Base-by-base conservation (phyloP, 2,888 invertebrate species). In the Pseudeuparius sepicola region DNA sequence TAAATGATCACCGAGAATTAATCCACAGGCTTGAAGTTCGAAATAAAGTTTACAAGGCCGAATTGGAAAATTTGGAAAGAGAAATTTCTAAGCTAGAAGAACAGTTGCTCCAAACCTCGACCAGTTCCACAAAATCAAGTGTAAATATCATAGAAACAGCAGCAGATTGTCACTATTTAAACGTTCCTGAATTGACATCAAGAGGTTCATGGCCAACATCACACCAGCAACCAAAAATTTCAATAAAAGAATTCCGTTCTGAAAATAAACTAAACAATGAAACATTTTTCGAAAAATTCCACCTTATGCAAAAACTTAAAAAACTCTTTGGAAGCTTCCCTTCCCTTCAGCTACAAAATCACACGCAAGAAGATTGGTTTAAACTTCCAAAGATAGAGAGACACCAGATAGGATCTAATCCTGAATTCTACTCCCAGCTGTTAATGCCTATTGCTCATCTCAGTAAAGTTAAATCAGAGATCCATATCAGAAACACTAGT, bases 11-110 rank as follows among this genome's bases (percentile, higher is more conserved):
- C 30, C 71, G 78, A 47, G 92, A 92, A 53, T 62, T 85, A 10
- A 78, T 83, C 52, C 87, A 86, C 58, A 69, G 92, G 37, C 84
- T 89, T 28, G 88, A 92, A 60, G 85, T 92, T 33, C 90, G 90
- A 62, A 92, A 92, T 62, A 75, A 81, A 47, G 90, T 89, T 4
- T 90, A 88, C 57, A 78, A 79, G 54, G 71, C 81, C 45, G 87
- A 90, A 59, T 75, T 92, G 44, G 77, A 78, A 5, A 76, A 78
- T 10, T 58, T 87, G 29, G 86, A 88, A 56, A 72, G 74, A 30
- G 86, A 88, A 61, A 81, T 87, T 31, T 71, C 73, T 5, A 72
- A 79, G 37, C 60, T 88, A 46, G 85, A 87, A 53, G 63, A 77
- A 34, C 55, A 85, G 43, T 65, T 78, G 4, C 65, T 77, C 3